phyloP scores from a whole-genome alignment of 2,888 invertebrate genomes.

The Drosophila subquinaria region DNA sequence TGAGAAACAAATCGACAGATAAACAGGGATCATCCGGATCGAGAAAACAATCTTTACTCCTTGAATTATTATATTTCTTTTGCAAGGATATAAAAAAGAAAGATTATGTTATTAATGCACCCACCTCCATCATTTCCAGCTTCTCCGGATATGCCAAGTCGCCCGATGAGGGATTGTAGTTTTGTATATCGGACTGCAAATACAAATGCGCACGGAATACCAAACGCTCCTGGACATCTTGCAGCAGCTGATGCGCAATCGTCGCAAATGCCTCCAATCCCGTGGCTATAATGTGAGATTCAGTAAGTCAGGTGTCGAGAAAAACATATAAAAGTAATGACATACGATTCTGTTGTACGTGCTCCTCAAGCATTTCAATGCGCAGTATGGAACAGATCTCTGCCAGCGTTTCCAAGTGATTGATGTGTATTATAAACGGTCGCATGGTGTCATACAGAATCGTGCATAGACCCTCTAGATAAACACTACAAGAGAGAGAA shows the following conservation, averaged over 20 bases:
- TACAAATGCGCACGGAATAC: conserved; percentile 98
- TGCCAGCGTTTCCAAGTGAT: conserved; percentile 98
- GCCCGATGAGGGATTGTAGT: conserved; percentile 95
- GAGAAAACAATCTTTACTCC: too few species aligned
- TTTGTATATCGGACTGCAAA: conserved; percentile 95
- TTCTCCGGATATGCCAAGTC: conserved; percentile 99
- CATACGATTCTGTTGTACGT: conserved; percentile 92
- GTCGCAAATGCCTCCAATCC: conserved; percentile 92
- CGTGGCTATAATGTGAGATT: conserved; percentile 85
- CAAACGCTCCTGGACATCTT: conserved; percentile 98
- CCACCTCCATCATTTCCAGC: conserved; percentile 97
- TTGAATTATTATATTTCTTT: too few species aligned
- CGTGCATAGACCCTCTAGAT: conserved; percentile 93
- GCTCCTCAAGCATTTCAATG: conserved; percentile 96
- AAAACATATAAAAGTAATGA: background rate
- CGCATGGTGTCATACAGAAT: conserved; percentile 96
- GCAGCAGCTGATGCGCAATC: conserved; percentile 92
- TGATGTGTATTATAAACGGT: conserved; percentile 97
- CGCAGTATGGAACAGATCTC: conserved; percentile 97
- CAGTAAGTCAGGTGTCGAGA: background rate
- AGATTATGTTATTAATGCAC: background rate
- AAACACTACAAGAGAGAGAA: conserved; percentile 87
- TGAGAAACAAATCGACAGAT: too few species aligned
- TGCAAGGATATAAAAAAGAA: background rate
- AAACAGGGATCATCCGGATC: too few species aligned